phyloP scores from a whole-genome alignment of 2,797 vertebrate genomes.

The Cyclopterus lumpus region DNA sequence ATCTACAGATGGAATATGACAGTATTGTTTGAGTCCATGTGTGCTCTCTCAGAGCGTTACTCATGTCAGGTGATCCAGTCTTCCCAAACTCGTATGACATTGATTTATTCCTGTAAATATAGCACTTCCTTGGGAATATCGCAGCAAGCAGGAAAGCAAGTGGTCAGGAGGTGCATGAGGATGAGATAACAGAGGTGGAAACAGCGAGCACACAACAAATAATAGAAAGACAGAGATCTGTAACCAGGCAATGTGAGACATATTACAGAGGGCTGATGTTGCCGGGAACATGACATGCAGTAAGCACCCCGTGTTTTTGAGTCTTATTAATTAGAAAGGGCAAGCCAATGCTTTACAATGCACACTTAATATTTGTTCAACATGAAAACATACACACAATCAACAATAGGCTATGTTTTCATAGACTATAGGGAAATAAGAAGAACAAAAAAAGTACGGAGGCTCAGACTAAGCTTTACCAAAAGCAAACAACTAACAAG shows the following conservation, averaged over 20 bases:
- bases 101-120: slow-evolving; percentile 72
- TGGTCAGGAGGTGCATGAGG: slow-evolving; percentile 54
- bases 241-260: slow-evolving; percentile 47
- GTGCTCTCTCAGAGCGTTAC: slow-evolving; percentile 33
- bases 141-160: slow-evolving; percentile 52
- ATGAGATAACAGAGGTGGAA: slow-evolving; percentile 67
- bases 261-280: slow-evolving; percentile 41
- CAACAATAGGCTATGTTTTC: background rate
- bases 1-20: background rate
- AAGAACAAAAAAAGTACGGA: background rate
- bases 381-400: background rate
- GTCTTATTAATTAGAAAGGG: background rate
- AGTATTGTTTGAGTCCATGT: slow-evolving; percentile 5
- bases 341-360: background rate
- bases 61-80: slow-evolving; percentile 54
- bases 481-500: background rate
- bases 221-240: slow-evolving; percentile 41
- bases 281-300: slow-evolving; percentile 11
- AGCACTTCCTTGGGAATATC: slow-evolving; percentile 75
- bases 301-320: slow-evolving; percentile 1
- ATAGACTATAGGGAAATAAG: background rate
- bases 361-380: background rate
- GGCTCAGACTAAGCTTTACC: background rate
- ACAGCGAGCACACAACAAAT: slow-evolving; percentile 54
- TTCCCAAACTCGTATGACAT: slow-evolving; percentile 48